Base-by-base conservation (phyloP, 37 sponge, comb jelly and placozoan genomes). In the Aplysina aerophoba region DNA sequence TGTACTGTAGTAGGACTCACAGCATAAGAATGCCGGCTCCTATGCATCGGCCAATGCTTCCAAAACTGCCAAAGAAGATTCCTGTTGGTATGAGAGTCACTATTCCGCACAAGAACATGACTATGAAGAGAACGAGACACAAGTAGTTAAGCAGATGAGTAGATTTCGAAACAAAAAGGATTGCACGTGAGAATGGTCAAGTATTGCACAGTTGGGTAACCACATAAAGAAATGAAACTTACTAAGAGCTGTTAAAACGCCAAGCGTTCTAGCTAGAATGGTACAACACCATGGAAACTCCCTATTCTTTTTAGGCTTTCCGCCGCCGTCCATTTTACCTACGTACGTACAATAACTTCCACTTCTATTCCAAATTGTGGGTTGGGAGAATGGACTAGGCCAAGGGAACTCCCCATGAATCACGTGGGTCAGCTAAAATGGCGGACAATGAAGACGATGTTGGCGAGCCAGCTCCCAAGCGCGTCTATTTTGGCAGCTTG, bases 91-190 rank as follows among this genome's bases (percentile, higher is more conserved):
- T 44, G 57, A 89, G 81, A 0, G 90, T 59, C 17, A 87, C 78
- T n/a, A 92, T 85, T 22, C 93, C 93, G 79, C 89, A 92, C 30
- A 92, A 33, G 4, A 92, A 55, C 21, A 89, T 63, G 39, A 92
- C 93, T 92, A 81, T 17, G 67, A 0, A 25, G 75, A 0, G 22
- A 83, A 31, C 1, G 36, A 74, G n/a, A 59, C 3, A 19, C 33
- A 30, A 31, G 13, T 59, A 4, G 36, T 61, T 24, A 33, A 8
- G 15, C n/a, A 74, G 30, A n/a, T 35, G 21, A 35, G 13, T 15
- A 0, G 30, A 4, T 0, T 30, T 55, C 28, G 30, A 25, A 2
- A 25, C 27, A 78, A 56, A 31, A 72, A 31, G 4, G 55, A 55
- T 4, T 30, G 59, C 21, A 38, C 30, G 13, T 56, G 25, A 27